Percentiles rank a stretch among this genome's conserved stretches.
Evolutionary conservation across 2,888 invertebrate genomes (phyloP).

Genomic region (Nasonovia ribisnigri): DNA sequence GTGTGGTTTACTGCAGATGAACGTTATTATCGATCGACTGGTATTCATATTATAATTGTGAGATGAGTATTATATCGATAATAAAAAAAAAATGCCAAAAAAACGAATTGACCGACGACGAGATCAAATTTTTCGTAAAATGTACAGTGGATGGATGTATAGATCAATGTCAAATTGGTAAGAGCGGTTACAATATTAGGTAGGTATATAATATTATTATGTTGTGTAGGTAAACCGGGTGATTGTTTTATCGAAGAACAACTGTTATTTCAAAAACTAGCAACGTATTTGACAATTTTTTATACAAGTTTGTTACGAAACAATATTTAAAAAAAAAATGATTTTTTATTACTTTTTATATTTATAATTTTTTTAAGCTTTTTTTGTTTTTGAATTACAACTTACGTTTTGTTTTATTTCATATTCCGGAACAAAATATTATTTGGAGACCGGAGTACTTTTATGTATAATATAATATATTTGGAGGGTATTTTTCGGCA

Average conservation of each 20-base stretch:
- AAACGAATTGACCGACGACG: conserved; percentile 68
- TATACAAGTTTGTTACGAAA: neutral
- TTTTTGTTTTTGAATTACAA: neutral
- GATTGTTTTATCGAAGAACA: too few relatives aligned
- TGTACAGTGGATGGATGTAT: conserved; percentile 66
- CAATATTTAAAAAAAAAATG: neutral
- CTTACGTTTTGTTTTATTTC: neutral
- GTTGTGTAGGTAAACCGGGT: too few relatives aligned
- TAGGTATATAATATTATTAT: too few relatives aligned
- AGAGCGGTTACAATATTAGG: neutral
- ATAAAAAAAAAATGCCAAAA: conserved; percentile 69
- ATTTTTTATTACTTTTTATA: neutral
- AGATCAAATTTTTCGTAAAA: conserved; percentile 68
- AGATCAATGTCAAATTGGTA: conserved; percentile 68
- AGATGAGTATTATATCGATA: conserved; percentile 66
- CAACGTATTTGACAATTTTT: neutral
- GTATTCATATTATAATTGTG: neutral
- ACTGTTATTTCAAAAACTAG: neutral
- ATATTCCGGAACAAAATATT: neutral
- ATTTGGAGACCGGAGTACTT: neutral
- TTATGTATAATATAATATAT: neutral
- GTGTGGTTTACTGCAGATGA: neutral
- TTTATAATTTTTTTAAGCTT: neutral
- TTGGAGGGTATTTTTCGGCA: neutral
- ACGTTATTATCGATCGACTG: neutral